Base-by-base conservation (phyloP, 2,888 invertebrate species). In the Apotomis turbidana region DNA sequence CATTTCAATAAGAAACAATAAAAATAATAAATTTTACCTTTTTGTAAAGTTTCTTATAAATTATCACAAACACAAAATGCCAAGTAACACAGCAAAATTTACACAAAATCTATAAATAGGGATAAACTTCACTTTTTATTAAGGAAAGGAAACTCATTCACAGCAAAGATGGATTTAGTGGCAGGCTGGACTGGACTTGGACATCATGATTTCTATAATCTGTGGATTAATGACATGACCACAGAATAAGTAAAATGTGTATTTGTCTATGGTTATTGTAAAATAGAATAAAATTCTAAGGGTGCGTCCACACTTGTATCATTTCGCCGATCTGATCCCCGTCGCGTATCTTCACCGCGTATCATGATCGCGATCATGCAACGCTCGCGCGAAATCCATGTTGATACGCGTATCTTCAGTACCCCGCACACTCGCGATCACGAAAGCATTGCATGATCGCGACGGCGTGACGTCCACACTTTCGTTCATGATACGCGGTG, bases 1-100 rank as follows among this genome's bases (percentile, higher is more conserved):
- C 91, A 92, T 87, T 83, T 81, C 80, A 85, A 81, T 83, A 83
- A 80, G 79, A 79, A 77, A 84, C 83, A 84, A 80, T 85, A 78
- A 71, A 81, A 79, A 81, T 76, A 81, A 79, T 78, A 70, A 74
- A 71, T 27, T 62, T 68, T 77, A 79, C 70, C 79, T 80, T 80
- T 74, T 72, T 73, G 64, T 76, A 52, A 64, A 38, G 58, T 74
- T 63, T 38, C 61, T 66, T 75, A 62, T 57, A 71, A 75, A 59
- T 60, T 63, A 73, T 68, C 74, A 58, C 68, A 68, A 72, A 68
- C 54, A 52, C 58, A 59, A 68, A 59, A 68, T 58, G 58, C 58
- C 54, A 59, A 68, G 57, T 36, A 51, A 68, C 62, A 72, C 68
- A 59, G 46, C 52, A 59, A 58, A 71, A 54, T 62, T 59, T 54